These are phyloP conservation scores for Planococcus citri DNA, from an alignment of 1,140 invertebrate genomes.

Conservation along the genomic window DNA sequence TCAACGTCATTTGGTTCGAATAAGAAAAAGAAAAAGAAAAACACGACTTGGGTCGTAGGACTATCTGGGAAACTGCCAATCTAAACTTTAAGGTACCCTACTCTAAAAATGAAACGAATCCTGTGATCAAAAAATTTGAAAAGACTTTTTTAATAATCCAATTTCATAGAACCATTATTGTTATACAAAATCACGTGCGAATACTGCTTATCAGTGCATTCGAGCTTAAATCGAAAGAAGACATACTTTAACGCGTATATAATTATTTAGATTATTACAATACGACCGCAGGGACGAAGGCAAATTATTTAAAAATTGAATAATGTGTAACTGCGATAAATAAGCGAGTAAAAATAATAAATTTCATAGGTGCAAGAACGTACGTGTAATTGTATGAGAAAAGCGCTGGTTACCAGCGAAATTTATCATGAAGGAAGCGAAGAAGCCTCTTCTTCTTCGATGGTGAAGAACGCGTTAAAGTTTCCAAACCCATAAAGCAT, in stretches of 20 bases:
- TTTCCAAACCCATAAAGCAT: neutral
- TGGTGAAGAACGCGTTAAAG: no score
- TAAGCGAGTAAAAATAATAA: neutral
- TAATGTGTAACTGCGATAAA: slow-evolving; percentile 2
- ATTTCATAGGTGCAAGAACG: neutral
- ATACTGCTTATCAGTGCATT: neutral
- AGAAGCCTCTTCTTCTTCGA: neutral
- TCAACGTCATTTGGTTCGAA: no score
- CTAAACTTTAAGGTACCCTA: no score
- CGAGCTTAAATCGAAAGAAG: neutral
- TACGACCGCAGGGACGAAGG: neutral
- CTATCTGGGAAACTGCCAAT: no score
- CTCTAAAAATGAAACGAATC: no score
- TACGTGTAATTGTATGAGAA: neutral
- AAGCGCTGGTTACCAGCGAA: neutral
- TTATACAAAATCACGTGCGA: no score
- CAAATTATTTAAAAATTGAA: slow-evolving; percentile 17
- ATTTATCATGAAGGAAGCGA: neutral
- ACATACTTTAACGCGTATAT: slow-evolving; percentile 3
- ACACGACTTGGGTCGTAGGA: no score
- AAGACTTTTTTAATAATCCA: no score
- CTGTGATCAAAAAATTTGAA: no score
- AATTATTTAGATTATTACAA: slow-evolving; percentile 2
- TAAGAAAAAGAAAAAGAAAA: no score
- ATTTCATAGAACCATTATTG: no score